These are phyloP conservation scores for Merluccius polli DNA, from an alignment of 2,797 vertebrate genomes.

Conservation along the genomic window DNA sequence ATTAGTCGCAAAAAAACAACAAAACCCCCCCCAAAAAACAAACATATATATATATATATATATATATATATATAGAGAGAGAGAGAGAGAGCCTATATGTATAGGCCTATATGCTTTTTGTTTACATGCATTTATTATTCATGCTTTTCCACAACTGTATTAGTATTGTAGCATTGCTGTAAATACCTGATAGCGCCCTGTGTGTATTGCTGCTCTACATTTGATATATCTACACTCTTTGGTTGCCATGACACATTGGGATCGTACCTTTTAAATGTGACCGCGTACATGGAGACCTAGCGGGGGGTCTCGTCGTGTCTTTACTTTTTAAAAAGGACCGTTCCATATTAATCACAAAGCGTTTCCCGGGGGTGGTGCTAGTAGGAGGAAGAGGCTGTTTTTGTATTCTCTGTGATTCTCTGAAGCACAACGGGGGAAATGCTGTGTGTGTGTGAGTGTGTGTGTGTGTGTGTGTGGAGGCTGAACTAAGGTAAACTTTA, in stretches of 20 bases:
- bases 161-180: background rate
- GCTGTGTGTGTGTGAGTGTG: slow-evolving; percentile 34
- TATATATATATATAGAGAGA: too few relatives aligned
- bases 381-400: background rate
- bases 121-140: background rate
- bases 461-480: background rate
- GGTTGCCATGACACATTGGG: background rate
- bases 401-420: background rate
- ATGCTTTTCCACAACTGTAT: background rate
- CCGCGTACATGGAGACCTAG: background rate
- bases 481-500: slow-evolving; percentile 45
- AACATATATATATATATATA: too few relatives aligned
- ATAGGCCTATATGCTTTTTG: too few relatives aligned
- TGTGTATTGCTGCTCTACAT: background rate
- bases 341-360: background rate
- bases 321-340: background rate
- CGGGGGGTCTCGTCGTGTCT: background rate
- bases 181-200: background rate
- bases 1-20: too few relatives aligned
- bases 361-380: background rate
- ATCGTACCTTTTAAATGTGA: too few relatives aligned
- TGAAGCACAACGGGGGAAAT: background rate
- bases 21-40: too few relatives aligned
- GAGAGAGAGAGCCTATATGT: too few relatives aligned
- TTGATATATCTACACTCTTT: background rate